Evolutionary conservation across 2,113 vertebrate genomes (phyloP).

Genomic region (Fulica atra): DNA sequence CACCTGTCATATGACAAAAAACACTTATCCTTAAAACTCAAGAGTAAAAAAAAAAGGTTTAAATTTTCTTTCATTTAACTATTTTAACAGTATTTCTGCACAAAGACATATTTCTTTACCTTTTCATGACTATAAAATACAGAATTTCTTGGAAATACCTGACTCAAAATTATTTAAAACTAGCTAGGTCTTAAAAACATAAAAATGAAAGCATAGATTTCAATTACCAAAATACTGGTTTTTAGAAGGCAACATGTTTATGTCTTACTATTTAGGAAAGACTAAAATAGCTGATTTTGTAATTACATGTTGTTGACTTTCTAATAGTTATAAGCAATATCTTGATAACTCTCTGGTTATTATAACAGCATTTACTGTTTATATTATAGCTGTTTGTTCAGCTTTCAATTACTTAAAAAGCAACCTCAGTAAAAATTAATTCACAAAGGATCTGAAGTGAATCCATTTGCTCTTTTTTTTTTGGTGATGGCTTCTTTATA

Average conservation of each 20-base stretch:
- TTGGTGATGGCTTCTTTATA: not conserved
- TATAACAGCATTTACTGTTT: not conserved
- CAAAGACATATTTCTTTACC: not conserved
- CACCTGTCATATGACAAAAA: not conserved
- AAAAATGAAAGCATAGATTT: not conserved
- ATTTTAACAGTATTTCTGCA: not conserved
- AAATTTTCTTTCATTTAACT: not conserved
- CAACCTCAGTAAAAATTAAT: not conserved
- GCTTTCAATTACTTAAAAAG: constrained; percentile 24
- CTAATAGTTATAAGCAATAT: not conserved
- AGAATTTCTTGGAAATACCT: not conserved
- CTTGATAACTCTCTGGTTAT: not conserved
- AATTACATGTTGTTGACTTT: not conserved
- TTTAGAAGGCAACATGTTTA: not conserved
- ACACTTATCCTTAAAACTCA: not conserved
- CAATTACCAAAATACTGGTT: not conserved
- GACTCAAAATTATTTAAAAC: not conserved
- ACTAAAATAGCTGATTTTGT: not conserved
- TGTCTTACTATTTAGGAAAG: not conserved
- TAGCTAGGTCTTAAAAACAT: not conserved
- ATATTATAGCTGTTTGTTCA: not conserved
- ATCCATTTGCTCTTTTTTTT: not conserved
- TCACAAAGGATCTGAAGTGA: not conserved
- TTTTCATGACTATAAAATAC: not conserved
- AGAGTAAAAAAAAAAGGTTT: not conserved